Evolutionary conservation across 2,113 vertebrate species (phyloP).

Genomic region (Labeo catla): DNA sequence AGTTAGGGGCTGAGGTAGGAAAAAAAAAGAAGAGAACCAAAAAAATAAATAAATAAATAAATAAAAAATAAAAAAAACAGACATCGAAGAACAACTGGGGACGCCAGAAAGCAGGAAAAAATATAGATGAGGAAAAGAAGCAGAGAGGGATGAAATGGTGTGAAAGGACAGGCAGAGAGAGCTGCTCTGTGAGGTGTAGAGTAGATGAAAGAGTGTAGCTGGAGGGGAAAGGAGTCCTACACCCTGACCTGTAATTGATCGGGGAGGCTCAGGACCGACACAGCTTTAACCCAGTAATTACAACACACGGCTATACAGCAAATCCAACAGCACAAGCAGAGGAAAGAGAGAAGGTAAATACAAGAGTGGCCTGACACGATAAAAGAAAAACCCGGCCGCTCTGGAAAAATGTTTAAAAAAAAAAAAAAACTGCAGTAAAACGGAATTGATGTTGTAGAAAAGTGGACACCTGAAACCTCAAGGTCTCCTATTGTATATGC

Average conservation of each 20-base stretch:
- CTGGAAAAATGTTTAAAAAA: not conserved
- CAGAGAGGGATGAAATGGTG: not conserved
- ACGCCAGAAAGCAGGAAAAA: not conserved
- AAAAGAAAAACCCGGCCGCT: not conserved
- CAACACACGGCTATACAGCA: conserved; percentile 29
- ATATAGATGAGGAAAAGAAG: not conserved
- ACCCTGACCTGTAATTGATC: conserved; percentile 60
- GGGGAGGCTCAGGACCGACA: conserved; percentile 30
- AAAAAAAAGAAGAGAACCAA: not conserved
- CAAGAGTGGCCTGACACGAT: not conserved
- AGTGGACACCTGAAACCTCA: conserved; percentile 15
- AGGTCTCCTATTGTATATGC: not conserved
- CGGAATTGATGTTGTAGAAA: not conserved
- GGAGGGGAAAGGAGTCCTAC: conserved; percentile 25
- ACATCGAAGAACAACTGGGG: not conserved
- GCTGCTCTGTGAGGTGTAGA: conserved; percentile 1
- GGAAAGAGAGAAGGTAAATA: not conserved
- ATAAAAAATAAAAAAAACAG: conserved; percentile 4
- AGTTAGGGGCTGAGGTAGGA: not conserved
- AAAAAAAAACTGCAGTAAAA: not conserved
- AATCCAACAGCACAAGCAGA: conserved; percentile 8
- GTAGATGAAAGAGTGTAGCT: conserved; percentile 63
- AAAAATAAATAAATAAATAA: too few species aligned
- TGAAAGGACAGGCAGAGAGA: conserved; percentile 27
- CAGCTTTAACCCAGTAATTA: conserved; percentile 55